Evolutionary conservation across 2,797 vertebrate genomes (phyloP).

Genomic region (Gila robusta): DNA sequence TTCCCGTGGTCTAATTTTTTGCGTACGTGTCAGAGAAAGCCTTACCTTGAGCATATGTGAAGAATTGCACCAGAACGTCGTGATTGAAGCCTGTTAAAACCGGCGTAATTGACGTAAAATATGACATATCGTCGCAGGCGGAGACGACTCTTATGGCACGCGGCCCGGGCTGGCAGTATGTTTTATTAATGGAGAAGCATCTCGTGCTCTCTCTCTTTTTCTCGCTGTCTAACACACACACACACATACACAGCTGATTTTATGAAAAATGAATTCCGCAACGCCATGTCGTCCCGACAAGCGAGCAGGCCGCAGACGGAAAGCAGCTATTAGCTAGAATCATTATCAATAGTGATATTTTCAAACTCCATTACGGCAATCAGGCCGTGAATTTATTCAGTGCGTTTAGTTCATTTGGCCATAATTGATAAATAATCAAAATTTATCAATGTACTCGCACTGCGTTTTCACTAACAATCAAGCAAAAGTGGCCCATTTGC

Average conservation of each 20-base stretch:
- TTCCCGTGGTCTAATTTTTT: constrained; percentile 82
- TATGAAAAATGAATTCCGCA: constrained; percentile 99
- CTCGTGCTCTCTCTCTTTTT: neutral
- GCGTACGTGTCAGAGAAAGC: constrained; percentile 69
- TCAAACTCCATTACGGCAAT: constrained; percentile 99
- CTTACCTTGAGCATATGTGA: constrained; percentile 91
- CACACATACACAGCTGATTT: constrained; percentile 91
- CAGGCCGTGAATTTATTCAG: constrained; percentile 97
- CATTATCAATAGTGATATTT: constrained; percentile 99
- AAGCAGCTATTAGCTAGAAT: constrained; percentile 98
- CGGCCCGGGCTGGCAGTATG: constrained; percentile 92
- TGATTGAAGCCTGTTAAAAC: constrained; percentile 96
- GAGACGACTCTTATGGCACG: constrained; percentile 85
- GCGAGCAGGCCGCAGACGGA: constrained; percentile 90
- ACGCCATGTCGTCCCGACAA: constrained; percentile 89
- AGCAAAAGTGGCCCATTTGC: constrained; percentile 99
- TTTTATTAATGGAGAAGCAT: constrained; percentile 98
- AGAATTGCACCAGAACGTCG: constrained; percentile 89
- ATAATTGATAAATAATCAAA: constrained; percentile 99
- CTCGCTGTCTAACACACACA: constrained; percentile 21
- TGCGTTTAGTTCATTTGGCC: constrained; percentile 96
- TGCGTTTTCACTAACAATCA: constrained; percentile 99
- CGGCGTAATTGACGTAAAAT: constrained; percentile 98
- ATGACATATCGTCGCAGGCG: constrained; percentile 96
- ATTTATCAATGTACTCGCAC: constrained; percentile 98